A percentile compares a stretch with the other conserved stretches of the same genome.
These are phyloP conservation scores for Lasioglossum zephyrum DNA, from an alignment of 2,888 invertebrate species.

Conservation along the genomic window DNA sequence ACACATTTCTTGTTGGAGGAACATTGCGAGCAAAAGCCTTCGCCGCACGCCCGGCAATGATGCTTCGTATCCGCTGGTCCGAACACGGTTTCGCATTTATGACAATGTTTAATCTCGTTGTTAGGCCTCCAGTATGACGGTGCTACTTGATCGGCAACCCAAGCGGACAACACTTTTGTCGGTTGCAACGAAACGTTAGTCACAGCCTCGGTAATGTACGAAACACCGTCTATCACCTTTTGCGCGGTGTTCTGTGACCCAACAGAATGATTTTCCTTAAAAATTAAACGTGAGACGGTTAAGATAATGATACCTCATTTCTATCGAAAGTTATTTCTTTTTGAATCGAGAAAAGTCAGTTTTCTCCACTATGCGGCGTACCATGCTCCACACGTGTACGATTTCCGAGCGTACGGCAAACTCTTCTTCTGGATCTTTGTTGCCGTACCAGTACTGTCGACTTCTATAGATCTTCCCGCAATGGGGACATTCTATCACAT, in stretches of 20 bases:
- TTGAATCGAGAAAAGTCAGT: too few species aligned
- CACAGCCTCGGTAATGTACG: slow-evolving; percentile 87
- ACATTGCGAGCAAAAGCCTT: slow-evolving; percentile 91
- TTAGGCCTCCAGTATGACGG: slow-evolving; percentile 93
- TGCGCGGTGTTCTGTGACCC: slow-evolving; percentile 87
- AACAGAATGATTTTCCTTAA: slow-evolving; percentile 70
- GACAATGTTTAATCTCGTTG: slow-evolving; percentile 89
- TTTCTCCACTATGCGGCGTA: slow-evolving; percentile 66
- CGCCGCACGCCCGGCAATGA: slow-evolving; percentile 92
- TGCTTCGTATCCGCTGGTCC: slow-evolving; percentile 87
- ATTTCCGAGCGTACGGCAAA: slow-evolving; percentile 87
- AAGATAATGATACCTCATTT: not conserved
- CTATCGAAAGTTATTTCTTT: too few species aligned
- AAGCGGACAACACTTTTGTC: slow-evolving; percentile 88
- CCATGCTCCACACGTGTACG: slow-evolving; percentile 86
- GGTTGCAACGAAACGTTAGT: slow-evolving; percentile 89
- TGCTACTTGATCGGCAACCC: slow-evolving; percentile 92
- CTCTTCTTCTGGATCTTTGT: slow-evolving; percentile 90
- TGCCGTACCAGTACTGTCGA: slow-evolving; percentile 93
- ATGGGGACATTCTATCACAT: slow-evolving; percentile 90
- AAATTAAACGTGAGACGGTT: not conserved
- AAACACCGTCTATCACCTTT: slow-evolving; percentile 88
- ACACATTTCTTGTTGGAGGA: slow-evolving; percentile 89
- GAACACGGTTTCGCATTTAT: slow-evolving; percentile 87
- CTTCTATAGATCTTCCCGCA: slow-evolving; percentile 91